A percentile compares a stretch with the other conserved stretches of the same genome.
Conservation (phyloP, 2,797 vertebrate genomes). For the Lutjanus argentimaculatus region DNA sequence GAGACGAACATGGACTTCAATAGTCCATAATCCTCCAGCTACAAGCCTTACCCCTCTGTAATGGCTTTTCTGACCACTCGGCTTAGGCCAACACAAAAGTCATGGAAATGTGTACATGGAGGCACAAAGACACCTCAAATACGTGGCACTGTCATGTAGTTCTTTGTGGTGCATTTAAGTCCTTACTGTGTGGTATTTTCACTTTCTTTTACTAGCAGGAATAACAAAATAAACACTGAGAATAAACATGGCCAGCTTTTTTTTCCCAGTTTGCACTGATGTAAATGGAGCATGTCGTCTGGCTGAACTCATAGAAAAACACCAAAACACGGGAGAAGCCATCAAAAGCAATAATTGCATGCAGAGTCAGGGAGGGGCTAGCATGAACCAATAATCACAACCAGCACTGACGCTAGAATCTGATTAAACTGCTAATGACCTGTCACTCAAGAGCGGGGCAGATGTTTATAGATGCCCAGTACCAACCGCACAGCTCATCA, state of each 20-base stretch:
- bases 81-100: conserved; percentile 81
- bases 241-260: conserved; percentile 18
- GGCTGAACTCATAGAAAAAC: conserved; percentile 59
- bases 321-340: conserved; percentile 55
- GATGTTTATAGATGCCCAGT: conserved; percentile 83
- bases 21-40: conserved; percentile 79
- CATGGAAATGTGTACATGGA: conserved; percentile 79
- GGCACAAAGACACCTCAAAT: conserved; percentile 57
- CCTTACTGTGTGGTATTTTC: not conserved
- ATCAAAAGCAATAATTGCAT: conserved; percentile 74
- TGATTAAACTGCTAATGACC: conserved; percentile 85
- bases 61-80: conserved; percentile 82
- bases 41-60: conserved; percentile 81
- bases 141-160: not conserved
- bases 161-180: conserved; percentile 13
- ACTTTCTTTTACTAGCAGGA: not conserved
- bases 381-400: conserved; percentile 81
- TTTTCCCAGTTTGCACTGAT: conserved; percentile 36
- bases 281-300: conserved; percentile 35
- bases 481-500: conserved; percentile 83
- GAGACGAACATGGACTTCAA: conserved; percentile 80
- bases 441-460: conserved; percentile 80
- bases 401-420: conserved; percentile 77
- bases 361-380: conserved; percentile 70
- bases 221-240: not conserved